phyloP scores from a whole-genome alignment of 2,113 vertebrate species.

The Engraulis encrasicolus region DNA sequence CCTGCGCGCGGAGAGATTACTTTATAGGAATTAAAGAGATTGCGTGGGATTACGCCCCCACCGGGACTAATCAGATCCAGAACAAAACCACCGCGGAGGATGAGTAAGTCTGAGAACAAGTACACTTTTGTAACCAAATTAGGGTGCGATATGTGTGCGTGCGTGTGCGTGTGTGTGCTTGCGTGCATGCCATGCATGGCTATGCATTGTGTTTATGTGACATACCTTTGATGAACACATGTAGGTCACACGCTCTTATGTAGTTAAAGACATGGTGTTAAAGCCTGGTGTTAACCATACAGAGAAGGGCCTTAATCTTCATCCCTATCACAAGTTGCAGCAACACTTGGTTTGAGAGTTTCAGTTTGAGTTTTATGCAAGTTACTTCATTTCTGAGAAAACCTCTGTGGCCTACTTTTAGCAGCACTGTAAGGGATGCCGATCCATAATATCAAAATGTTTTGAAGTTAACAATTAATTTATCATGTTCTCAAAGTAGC shows the following conservation, averaged over 20 bases:
- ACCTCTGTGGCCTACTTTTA: not conserved
- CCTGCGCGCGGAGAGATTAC: conserved; percentile 67
- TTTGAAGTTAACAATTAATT: not conserved
- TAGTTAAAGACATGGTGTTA: not conserved
- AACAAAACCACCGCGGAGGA: conserved; percentile 54
- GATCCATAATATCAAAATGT: not conserved
- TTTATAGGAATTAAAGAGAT: conserved; percentile 75
- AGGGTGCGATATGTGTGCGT: not conserved
- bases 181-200: not conserved
- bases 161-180: too few species aligned
- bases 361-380: not conserved
- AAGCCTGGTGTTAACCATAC: too few species aligned
- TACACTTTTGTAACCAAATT: not conserved
- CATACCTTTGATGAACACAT: not conserved
- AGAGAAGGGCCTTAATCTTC: conserved; percentile 66
- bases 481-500: too few species aligned
- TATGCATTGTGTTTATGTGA: not conserved
- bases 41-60: conserved; percentile 64
- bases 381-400: not conserved
- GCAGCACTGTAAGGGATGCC: too few species aligned
- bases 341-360: not conserved
- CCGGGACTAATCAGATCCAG: conserved; percentile 56
- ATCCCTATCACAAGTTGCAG: conserved; percentile 56
- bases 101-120: conserved; percentile 51
- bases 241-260: not conserved